Base-by-base conservation (phyloP, 1,140 invertebrate species). In the Solenopsis fugax region DNA sequence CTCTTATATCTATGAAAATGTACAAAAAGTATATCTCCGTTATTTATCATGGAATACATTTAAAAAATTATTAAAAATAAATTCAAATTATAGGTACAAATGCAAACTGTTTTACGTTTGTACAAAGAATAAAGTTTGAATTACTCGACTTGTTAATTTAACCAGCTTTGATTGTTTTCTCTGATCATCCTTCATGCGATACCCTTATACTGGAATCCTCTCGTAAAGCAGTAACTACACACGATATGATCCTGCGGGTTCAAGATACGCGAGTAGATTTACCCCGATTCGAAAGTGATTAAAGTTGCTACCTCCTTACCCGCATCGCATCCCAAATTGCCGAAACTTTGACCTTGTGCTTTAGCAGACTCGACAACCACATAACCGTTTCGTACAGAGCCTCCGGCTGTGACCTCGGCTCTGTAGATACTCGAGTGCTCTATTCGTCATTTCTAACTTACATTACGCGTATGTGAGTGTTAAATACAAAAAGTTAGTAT, bases 261-360 rank as follows among this genome's bases (percentile, higher is more conserved):
- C 69, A 29, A 84, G 69, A 84, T 84, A 73, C 69, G 29, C 24
- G 54, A 82, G 67, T 82, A 60, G 80, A 84, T 84, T 73, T 73
- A 84, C 80, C 12, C 29, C 80, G 69, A 84, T 84, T 84, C 69
- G 45, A 84, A 84, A 84, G 80, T 84, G 67, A 84, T 84, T 84
- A 84, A 84, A 84, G 80, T 84, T 84, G 80, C 80, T 84, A 62
- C 41, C 54, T 84, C 80, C 69, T 84, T 84, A 84, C 69, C 80
- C 80, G 80, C 80, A 84, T 75, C 80, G 69, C 69, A 84, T 84
- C 80, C 73, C 16, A 80, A 80, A 86, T 80, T 69, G 64, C 60
- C 76, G 75, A 67, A 86, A 86, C 75, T 86, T 82, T 80, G 60
- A 81, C 75, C 64, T 81, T 86, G 85, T 69, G 64, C 73, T 86